Conservation (phyloP, 2,888 invertebrate species). For the Clunio marinus region DNA sequence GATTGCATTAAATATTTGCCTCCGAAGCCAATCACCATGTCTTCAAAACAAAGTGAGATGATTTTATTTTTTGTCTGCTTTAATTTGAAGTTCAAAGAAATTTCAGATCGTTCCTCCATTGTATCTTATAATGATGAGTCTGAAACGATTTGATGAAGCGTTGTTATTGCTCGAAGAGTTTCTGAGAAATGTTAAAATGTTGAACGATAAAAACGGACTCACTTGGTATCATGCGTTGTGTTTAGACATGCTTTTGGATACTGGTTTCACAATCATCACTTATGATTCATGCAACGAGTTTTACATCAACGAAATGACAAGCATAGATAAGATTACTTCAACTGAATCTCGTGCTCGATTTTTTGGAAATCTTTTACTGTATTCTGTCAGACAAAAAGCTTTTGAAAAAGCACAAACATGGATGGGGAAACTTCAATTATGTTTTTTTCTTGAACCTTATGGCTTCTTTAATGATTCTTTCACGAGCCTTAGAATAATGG, state of each 20-base stretch:
- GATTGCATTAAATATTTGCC: neutral
- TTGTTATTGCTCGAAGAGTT: conserved; percentile 40
- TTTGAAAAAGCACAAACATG: conserved; percentile 58
- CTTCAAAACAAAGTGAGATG: neutral
- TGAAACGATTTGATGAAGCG: neutral
- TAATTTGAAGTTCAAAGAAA: neutral
- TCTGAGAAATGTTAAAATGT: conserved; percentile 43
- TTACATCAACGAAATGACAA: conserved; percentile 39
- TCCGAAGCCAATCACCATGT: neutral
- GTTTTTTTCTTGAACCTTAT: conserved; percentile 44
- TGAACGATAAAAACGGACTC: conserved; percentile 46
- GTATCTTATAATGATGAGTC: conserved; percentile 43
- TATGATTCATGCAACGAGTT: conserved; percentile 49
- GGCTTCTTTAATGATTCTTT: conserved; percentile 49
- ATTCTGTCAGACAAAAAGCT: conserved; percentile 54
- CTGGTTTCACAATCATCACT: conserved; percentile 56
- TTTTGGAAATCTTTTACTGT: conserved; percentile 29
- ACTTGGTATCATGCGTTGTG: conserved; percentile 60
- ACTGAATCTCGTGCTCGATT: conserved; percentile 7
- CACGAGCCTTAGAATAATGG: conserved; percentile 55
- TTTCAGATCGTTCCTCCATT: conserved; percentile 19
- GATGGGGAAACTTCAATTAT: conserved; percentile 52
- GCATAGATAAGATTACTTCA: neutral
- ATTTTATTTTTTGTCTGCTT: neutral
- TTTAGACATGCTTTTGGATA: conserved; percentile 58